Base-by-base conservation (phyloP, 2,888 invertebrate species). In the Temnothorax ravouxi region DNA sequence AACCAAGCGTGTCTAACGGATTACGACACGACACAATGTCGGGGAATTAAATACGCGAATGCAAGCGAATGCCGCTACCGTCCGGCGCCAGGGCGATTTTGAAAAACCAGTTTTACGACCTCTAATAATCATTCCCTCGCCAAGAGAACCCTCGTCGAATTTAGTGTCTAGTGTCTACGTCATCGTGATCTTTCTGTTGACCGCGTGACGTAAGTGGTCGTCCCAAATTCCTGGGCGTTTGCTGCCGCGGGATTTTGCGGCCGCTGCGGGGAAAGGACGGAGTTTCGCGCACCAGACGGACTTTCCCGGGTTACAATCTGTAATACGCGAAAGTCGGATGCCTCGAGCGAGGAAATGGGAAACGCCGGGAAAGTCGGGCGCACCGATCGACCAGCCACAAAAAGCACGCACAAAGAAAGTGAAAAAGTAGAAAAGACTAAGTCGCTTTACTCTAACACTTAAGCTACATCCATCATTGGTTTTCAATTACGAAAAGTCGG, bases 221-320 rank as follows among this genome's bases (percentile, higher is more conserved):
- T 84, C 77, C 86, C 62, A 69, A 88, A 86, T 88, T 89, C 87
- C 86, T 79, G 25, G 34, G 61, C 87, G 84, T 83, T 83, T 64
- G 84, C 88, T 69, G 72, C 80, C 67, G 8, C 84, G 72, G 74
- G 72, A 84, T 38, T 41, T 34, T n/a, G 62, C 66, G 50, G 66
- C 54, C 25, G 83, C 25, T 71, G 64, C 64, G 74, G 62, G 74
- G 62, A 66, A 72, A 83, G 54, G 76, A 59, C 59, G 34, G 41
- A 47, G 54, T 77, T 59, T 62, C 41, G 52, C 66, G 83, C 82
- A 83, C 83, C 83, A 66, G 77, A 66, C 82, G 29, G 72, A 71
- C 44, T 79, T 84, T 44, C 81, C 9, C 41, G 69, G 83, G 64
- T 83, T 86, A 21, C 56, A 21, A 18, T 41, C 74, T 25, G 44